These are phyloP conservation scores for Alethe diademata DNA, from an alignment of 2,113 vertebrate species.

Conservation along the genomic window DNA sequence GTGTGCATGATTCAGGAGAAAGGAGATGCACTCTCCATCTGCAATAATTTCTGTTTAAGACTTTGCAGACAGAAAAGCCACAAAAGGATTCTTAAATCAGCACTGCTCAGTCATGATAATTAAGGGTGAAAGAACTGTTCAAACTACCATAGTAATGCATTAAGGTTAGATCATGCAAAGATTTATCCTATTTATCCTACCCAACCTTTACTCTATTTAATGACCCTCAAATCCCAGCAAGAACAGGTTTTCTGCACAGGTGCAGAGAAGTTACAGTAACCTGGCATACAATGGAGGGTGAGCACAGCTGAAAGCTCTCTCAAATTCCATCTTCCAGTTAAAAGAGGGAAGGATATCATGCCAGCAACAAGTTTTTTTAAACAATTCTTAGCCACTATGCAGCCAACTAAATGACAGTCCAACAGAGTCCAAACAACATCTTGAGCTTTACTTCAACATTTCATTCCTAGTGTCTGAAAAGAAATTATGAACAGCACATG, in stretches of 20 bases:
- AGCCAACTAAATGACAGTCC: neutral
- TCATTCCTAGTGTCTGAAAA: neutral
- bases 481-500: neutral
- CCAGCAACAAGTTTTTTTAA: neutral
- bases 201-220: neutral
- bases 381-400: neutral
- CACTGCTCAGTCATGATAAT: neutral
- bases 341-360: neutral
- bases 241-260: neutral
- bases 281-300: neutral
- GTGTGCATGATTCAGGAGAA: neutral
- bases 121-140: neutral
- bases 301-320: neutral
- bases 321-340: neutral
- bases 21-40: neutral
- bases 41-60: neutral
- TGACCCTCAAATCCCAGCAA: neutral
- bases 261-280: neutral
- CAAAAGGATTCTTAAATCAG: neutral
- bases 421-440: neutral
- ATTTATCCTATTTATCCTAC: neutral
- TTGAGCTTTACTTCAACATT: neutral
- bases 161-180: neutral
- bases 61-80: neutral
- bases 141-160: neutral